A percentile compares a stretch with the other conserved stretches of the same genome.
Conservation (phyloP, 2,797 vertebrate species). For the Crenichthys baileyi region DNA sequence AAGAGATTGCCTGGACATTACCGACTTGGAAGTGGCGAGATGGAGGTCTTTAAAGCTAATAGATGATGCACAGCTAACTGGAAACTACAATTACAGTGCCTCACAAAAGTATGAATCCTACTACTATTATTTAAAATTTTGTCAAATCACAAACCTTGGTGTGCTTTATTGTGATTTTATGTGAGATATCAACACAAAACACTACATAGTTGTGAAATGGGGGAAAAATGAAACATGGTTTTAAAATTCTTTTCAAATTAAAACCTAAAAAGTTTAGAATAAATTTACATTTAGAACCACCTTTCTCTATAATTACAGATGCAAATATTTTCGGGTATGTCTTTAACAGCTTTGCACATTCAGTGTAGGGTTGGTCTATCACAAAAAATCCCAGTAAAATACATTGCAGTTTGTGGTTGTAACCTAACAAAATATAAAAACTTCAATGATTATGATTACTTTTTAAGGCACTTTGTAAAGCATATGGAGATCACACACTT, state of each 20-base stretch:
- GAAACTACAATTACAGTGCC: constrained; percentile 6
- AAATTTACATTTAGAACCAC: background rate
- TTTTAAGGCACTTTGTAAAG: background rate
- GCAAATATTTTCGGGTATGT: background rate
- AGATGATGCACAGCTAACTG: constrained; percentile 51
- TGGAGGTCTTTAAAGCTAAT: constrained; percentile 54
- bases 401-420: background rate
- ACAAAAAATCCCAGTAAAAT: background rate
- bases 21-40: constrained; percentile 46
- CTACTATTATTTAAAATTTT: background rate
- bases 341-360: background rate
- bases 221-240: background rate
- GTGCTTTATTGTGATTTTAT: background rate
- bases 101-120: background rate
- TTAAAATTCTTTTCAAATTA: background rate
- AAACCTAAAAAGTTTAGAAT: background rate
- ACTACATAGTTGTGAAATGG: background rate
- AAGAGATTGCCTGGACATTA: constrained; percentile 38
- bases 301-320: background rate
- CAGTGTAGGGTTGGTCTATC: background rate
- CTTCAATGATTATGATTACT: background rate
- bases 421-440: background rate
- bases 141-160: background rate
- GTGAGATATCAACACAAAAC: background rate
- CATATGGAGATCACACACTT: background rate